These are phyloP conservation scores for Mylabris sibirica DNA, from an alignment of 2,888 invertebrate genomes.

Conservation along the genomic window DNA sequence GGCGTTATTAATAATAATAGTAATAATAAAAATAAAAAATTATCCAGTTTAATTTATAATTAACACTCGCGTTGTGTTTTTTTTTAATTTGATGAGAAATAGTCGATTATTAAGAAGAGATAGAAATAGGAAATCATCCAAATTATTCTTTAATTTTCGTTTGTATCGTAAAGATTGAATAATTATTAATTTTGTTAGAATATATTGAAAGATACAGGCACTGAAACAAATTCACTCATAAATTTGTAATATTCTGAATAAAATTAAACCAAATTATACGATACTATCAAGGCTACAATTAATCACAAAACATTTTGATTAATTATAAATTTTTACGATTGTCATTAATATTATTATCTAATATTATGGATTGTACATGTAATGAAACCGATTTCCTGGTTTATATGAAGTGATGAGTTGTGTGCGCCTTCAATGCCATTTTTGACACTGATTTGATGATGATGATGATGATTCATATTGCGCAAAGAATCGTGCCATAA, in stretches of 20 bases:
- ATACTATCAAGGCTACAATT: neutral
- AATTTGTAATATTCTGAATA: neutral
- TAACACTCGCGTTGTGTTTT: neutral
- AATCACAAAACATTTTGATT: neutral
- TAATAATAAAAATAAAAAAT: neutral
- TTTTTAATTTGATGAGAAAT: neutral
- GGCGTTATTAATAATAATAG: constrained; percentile 1
- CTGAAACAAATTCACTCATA: neutral
- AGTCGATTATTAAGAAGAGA: neutral
- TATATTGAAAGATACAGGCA: neutral
- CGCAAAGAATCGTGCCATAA: constrained; percentile 1
- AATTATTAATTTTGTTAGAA: neutral
- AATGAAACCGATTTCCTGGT: constrained; percentile 17
- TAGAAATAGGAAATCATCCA: neutral
- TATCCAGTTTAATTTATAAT: neutral
- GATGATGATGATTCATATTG: constrained; percentile 17
- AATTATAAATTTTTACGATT: neutral
- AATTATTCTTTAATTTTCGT: neutral
- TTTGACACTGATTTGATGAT: constrained; percentile 16
- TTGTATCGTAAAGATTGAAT: neutral
- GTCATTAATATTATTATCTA: constrained; percentile 10
- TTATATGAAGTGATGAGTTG: constrained; percentile 6
- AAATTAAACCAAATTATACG: neutral
- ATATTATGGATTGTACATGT: neutral
- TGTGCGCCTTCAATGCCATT: constrained; percentile 14